Conservation (phyloP, 2,113 vertebrate genomes). For the Apodemus speciosus region DNA sequence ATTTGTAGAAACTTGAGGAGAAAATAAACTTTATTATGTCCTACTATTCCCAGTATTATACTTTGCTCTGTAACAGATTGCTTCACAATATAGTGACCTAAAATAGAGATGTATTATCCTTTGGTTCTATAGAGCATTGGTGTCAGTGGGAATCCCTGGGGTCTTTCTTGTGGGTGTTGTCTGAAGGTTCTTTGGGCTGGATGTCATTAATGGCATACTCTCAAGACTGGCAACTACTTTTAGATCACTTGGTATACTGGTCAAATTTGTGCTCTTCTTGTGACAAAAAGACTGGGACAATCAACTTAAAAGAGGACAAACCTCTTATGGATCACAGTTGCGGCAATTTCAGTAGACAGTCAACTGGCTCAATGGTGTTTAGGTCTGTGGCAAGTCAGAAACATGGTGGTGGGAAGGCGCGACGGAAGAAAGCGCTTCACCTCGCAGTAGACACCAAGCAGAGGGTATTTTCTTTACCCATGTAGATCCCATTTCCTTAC, state of each 20-base stretch:
- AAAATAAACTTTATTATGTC: conserved; percentile 46
- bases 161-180: not conserved
- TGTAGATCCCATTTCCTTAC: not conserved
- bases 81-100: conserved; percentile 6
- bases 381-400: not conserved
- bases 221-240: not conserved
- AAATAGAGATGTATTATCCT: conserved; percentile 31
- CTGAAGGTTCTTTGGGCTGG: not conserved
- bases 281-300: not conserved
- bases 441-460: not conserved
- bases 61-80: not conserved
- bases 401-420: not conserved
- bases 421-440: not conserved
- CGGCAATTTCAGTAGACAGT: not conserved
- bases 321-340: not conserved
- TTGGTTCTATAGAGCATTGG: not conserved
- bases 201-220: not conserved
- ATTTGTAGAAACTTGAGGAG: conserved; percentile 51
- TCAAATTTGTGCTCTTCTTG: not conserved
- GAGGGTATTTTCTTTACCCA: not conserved
- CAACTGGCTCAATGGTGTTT: not conserved
- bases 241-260: not conserved
- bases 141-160: not conserved
- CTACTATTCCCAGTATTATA: not conserved
- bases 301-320: not conserved